Base-by-base conservation (phyloP, 2,113 vertebrate species). In the Perca flavescens region DNA sequence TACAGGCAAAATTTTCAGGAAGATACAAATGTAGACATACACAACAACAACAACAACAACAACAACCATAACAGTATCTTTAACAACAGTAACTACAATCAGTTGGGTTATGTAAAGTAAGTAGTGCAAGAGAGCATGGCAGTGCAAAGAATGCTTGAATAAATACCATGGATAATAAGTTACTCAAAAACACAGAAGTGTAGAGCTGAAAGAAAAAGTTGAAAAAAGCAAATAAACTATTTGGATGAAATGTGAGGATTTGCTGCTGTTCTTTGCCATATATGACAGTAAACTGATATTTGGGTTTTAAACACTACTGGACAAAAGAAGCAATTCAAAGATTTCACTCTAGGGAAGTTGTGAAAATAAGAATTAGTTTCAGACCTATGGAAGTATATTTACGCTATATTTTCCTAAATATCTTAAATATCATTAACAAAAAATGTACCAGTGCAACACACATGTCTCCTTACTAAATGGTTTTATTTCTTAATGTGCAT, bases 21-120 rank as follows among this genome's bases (percentile, higher is more conserved):
- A 17, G 4, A 47, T 46, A 31, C 22, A 77, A 49, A 34, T 22
- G 50, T 5, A 62, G 31, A 52, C 17, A 21, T 16, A 12, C 56
- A 76, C 22, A 17, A 22, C 53, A 56, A 77, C 53, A 68, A 61
- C 28, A 43, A 15, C 16, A 69, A 43, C 46, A 17, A 22, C 53
- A 56, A 77, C 53, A 67, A 61, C 28, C n/a, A n/a, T n/a, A n/a
- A n/a, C n/a, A n/a, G n/a, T n/a, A n/a, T n/a, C n/a, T n/a, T n/a
- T n/a, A 52, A 21, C 16, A 25, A 76, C 22, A 17, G 13, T n/a
- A 56, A 77, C 53, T 60, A 61, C 28, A 69, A 53, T 31, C 11
- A 16, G 17, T 16, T 31, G 4, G 46, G 22, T 15, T 17, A 10
- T 3, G 40, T 43, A 43, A 40, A 10, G 40, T 3, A 11, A 43